phyloP scores from a whole-genome alignment of 2,888 invertebrate genomes.

The Dorcus parallelipipedus region DNA sequence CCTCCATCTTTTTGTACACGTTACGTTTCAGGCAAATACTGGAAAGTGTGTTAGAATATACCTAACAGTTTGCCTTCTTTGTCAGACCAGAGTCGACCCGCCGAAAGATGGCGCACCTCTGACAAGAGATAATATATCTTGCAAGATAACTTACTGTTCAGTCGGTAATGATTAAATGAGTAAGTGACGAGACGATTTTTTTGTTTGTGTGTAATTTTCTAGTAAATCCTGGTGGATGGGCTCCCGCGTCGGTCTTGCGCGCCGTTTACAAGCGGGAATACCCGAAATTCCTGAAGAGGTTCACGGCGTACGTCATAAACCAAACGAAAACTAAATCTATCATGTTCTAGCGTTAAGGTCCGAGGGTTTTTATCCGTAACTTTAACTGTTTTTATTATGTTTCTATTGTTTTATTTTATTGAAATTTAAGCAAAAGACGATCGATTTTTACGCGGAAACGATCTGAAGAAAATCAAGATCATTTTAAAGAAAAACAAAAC shows the following conservation, averaged over 20 bases:
- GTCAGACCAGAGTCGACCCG: constrained; percentile 88
- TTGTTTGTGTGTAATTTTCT: constrained; percentile 35
- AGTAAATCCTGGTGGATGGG: constrained; percentile 99
- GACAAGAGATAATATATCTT: constrained; percentile 84
- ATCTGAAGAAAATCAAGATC: neutral
- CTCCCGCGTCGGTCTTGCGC: constrained; percentile 93
- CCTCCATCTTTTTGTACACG: constrained; percentile 18
- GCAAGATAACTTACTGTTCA: constrained; percentile 98
- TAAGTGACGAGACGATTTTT: neutral
- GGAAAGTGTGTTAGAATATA: constrained; percentile 92
- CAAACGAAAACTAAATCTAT: constrained; percentile 91
- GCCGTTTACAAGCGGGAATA: constrained; percentile 99
- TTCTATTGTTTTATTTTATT: constrained; percentile 15
- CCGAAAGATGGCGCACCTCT: constrained; percentile 72
- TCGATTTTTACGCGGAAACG: too few species aligned
- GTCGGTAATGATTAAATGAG: constrained; percentile 62
- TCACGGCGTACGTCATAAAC: constrained; percentile 93
- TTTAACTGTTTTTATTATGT: neutral
- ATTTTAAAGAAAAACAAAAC: too few species aligned
- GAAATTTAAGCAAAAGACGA: neutral
- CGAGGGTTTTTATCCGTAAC: constrained; percentile 8
- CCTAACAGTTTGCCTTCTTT: constrained; percentile 93
- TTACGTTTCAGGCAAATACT: constrained; percentile 61
- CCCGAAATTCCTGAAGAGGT: constrained; percentile 97
- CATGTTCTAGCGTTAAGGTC: constrained; percentile 52